Evolutionary conservation across 2,888 invertebrate species (phyloP), one percentile per base, ranked within the genome.

Genomic region (Ophioninae sp.): DNA sequence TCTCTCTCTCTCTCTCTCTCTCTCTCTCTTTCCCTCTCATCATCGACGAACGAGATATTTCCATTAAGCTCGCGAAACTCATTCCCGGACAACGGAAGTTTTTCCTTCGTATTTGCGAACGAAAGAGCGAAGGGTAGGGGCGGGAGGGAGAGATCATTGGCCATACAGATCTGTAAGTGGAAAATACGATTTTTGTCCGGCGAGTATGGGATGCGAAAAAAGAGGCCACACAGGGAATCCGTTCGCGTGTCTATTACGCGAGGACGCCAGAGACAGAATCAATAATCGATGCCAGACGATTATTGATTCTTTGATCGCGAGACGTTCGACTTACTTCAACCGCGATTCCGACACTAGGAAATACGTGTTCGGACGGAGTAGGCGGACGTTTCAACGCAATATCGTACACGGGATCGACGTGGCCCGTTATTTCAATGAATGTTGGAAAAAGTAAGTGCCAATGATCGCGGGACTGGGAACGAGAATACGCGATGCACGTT

Each of bases 61-160:
- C 91, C 91, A 91, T 91, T 91, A 91, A 88, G 82, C 88, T 87
- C 86, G 87, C 87, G 85, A 85, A 85, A 86, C 85, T 81, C 83
- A 76, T 64, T 71, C 67, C 79, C 77, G 71, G 44, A 81, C 73
- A 75, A 68, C 30, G 39, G 63, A 76, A 65, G 78, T 76, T 81
- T 75, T 79, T 73, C 64, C 75, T 79, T 76, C 81, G 68, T 73
- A 73, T 72, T 72, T 41, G 56, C 13, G 51, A 59, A 73, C 51
- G 41, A 56, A 17, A 37, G 30, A 41, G 81, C 61, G 81, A 68
- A 76, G 69, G 78, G 44, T 51, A 68, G 79, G 83, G 79, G 17
- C 17, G 86, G 79, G 85, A 83, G 85, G 85, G 83, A 85, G 79
- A 82, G 73, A 83, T 84, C 23, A 59, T 58, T 30, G 61, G 37